Evolutionary conservation across 1,140 invertebrate genomes (phyloP), one percentile per base, ranked within the genome.

Genomic region (Archivesica marissinica): DNA sequence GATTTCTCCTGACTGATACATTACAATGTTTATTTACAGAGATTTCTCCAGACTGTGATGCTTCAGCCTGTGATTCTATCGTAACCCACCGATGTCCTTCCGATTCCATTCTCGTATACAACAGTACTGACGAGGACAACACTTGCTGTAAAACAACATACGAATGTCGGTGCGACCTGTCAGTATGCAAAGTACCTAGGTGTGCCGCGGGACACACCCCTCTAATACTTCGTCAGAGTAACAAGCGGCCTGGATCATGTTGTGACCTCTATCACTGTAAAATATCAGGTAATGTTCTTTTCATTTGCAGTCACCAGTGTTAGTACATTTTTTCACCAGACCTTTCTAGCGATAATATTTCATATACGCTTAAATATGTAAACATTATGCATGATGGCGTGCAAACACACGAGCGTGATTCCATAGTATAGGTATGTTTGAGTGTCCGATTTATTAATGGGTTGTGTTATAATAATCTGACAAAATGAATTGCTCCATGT

Each of bases 251-350:
- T n/a, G 93, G 92, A 20, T 68, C 88, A n/a, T 93, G 93, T 82
- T 93, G 93, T 82, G 91, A 93, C 61, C 59, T 85, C 13, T 93
- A 90, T 83, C 90, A 92, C 68, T 93, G 93, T 74, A 80, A 86
- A 66, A 50, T 72, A 33, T 85, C 82, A 74, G 89, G 93, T 92
- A 83, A 79, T 82, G 77, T 7, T 13, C 15, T 54, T 35, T 38
- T 85, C 20, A 70, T 50, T 50, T 50, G 9, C 9, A 20, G 9
- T 50, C 9, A 50, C 44, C 44, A 11, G 44, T 11, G 44, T 20
- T 50, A 50, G 20, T 20, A 11, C 9, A 50, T 50, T 50, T 11
- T 50, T 11, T 11, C 20, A 50, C 9, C 9, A 11, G 44, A 50
- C 44, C 20, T 11, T 50, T 50, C 20, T 50, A n/a, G n/a, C n/a